Evolutionary conservation across 2,113 vertebrate genomes (phyloP), one percentile per base, ranked within the genome.

Genomic region (Silurus meridionalis): DNA sequence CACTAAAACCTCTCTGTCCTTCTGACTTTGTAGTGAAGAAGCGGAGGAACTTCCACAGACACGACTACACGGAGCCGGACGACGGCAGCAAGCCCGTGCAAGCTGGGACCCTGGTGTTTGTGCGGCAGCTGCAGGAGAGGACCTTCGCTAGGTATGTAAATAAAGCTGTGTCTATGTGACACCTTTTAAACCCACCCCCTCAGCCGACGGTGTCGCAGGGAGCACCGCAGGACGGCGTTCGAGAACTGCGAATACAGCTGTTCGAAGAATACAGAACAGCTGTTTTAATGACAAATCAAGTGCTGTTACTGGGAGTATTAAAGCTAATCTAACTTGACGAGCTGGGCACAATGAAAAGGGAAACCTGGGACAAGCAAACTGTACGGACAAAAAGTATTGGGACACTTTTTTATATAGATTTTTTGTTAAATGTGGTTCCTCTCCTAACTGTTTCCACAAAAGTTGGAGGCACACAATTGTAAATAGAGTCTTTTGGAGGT

Each of bases 11-110:
- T 37, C 52, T 60, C 3, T 66, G 6, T 63, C 13, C 63, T 23
- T 64, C 25, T 79, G 55, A 67, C 79, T 85, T 91, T 91, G 10
- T 85, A 99, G 98, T 99, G 97, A 99, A 99, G 92, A 97, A 95
- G 93, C 95, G 97, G 84, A 97, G 95, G 89, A 99, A 99, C 93
- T 98, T 97, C 97, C 97, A 99, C 92, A 94, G 98, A 75, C 98
- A 99, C 19, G 98, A 99, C 92, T 99, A 99, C 94, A 98, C 98
- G 0, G 98, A 99, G 90, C 84, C 93, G 10, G 95, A 97, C 37
- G 96, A 98, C 28, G 96, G 96, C 83, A 95, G 94, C 57, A 97
- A 95, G 89, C 97, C 97, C 0, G 97, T 99, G 87, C 98, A 99
- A 89, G 98, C 98, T 8, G 98, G 98, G 66, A 99, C 98, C 4